These are phyloP conservation scores for Xiphias gladius DNA, from an alignment of 2,113 vertebrate species.

Conservation along the genomic window DNA sequence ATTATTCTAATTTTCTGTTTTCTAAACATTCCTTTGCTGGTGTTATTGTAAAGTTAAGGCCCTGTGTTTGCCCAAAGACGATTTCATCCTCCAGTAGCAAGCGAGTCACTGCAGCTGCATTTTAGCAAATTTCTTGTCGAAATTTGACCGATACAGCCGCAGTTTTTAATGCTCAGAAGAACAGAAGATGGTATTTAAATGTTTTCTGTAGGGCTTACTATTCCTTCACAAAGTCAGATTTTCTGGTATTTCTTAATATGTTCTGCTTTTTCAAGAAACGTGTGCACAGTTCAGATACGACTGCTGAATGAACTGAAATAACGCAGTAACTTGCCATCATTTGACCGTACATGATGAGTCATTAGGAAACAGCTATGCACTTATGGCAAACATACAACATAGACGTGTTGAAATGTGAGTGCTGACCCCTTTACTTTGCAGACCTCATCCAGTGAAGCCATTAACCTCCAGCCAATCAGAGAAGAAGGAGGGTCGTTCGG, in stretches of 20 bases:
- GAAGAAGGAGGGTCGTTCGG: slow-evolving; percentile 86
- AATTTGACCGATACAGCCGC: not conserved
- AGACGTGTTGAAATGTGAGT: slow-evolving; percentile 38
- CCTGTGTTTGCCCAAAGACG: not conserved
- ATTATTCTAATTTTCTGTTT: not conserved
- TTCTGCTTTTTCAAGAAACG: slow-evolving; percentile 7
- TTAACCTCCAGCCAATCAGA: slow-evolving; percentile 85
- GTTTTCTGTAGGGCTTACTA: not conserved
- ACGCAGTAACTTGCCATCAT: not conserved
- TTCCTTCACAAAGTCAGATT: not conserved
- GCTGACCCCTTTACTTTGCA: slow-evolving; percentile 73
- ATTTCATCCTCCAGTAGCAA: not conserved
- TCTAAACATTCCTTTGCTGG: not conserved
- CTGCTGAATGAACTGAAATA: not conserved
- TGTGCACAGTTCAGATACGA: not conserved
- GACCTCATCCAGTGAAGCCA: slow-evolving; percentile 95
- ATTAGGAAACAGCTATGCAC: not conserved
- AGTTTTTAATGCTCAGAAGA: not conserved
- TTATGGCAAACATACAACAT: not conserved
- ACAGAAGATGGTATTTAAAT: not conserved
- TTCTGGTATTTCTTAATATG: not conserved
- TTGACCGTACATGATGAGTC: not conserved
- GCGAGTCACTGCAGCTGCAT: not conserved
- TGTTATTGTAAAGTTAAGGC: not conserved
- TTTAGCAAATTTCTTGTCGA: slow-evolving; percentile 3